phyloP scores from a whole-genome alignment of 2,888 invertebrate genomes.

The Monoplex corrugatus region DNA sequence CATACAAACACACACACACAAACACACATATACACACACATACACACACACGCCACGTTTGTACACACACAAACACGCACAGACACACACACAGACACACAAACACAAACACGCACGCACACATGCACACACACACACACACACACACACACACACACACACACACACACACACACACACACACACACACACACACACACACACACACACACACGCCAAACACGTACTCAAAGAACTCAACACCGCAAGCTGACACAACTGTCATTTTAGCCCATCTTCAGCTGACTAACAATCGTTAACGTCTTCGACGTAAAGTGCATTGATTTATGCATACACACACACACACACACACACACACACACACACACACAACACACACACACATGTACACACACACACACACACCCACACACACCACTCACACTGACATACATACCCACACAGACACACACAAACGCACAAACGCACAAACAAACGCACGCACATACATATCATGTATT shows the following conservation, averaged over 20 bases:
- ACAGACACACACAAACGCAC: neutral
- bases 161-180: constrained; percentile 22
- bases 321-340: neutral
- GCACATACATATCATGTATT: neutral
- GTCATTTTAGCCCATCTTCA: too few species aligned
- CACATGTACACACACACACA: neutral
- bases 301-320: too few species aligned
- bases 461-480: neutral
- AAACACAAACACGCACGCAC: neutral
- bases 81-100: neutral
- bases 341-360: neutral
- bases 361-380: constrained; percentile 3
- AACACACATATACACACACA: constrained; percentile 15
- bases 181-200: constrained; percentile 22
- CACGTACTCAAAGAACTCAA: neutral
- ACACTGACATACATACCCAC: neutral
- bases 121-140: neutral
- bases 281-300: too few species aligned
- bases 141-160: constrained; percentile 22
- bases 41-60: neutral
- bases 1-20: neutral
- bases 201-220: neutral
- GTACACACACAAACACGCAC: neutral
- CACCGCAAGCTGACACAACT: neutral
- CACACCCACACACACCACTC: neutral